Evolutionary conservation across 1,140 invertebrate species (phyloP), one percentile per base, ranked within the genome.

Genomic region (Zaprionus ornatus): DNA sequence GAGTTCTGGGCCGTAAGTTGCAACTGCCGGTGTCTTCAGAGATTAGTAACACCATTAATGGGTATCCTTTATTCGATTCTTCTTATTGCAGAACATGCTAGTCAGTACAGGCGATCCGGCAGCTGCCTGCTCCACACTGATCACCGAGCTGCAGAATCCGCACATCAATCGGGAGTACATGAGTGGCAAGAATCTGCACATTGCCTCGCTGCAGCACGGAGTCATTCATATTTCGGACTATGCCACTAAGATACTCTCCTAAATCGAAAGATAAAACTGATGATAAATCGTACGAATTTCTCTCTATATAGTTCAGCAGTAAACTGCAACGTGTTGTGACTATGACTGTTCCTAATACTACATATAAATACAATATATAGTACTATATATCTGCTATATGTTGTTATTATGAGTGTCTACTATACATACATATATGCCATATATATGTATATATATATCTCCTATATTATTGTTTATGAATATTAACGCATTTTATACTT

Each of bases 41-140:
- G 61, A 29, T 1, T 25, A 37, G 35, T 27, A 7, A 10, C 4
- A 23, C 13, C 3, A 1, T 25, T 42, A 37, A 37, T 21, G 19
- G 17, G 9, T 3, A 17, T 60, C n/a, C 13, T 1, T n/a, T 17
- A 0, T 32, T 10, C 2, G 9, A 32, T 3, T 9, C 29, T 32
- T 32, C 7, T 32, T 32, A 32, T 45, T 52, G 1, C 10, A 86
- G 82, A 1, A 19, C 1, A 4, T 3, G 13, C 21, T 86, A 1
- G 23, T n/a, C 0, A 1, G 78, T 59, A 74, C 94, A 15, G 94
- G 95, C 1, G 95, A 96, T 83, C 93, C 95, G 0, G 95, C 95
- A 0, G 94, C 95, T 0, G 95, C 94, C 0, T 94, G 94, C 56
- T 95, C 94, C 42, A 94, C 92, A 0, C 93, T 95, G 56, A 93